These are phyloP conservation scores for Oasisia sp. DNA, from an alignment of 2,888 invertebrate species.

Conservation along the genomic window DNA sequence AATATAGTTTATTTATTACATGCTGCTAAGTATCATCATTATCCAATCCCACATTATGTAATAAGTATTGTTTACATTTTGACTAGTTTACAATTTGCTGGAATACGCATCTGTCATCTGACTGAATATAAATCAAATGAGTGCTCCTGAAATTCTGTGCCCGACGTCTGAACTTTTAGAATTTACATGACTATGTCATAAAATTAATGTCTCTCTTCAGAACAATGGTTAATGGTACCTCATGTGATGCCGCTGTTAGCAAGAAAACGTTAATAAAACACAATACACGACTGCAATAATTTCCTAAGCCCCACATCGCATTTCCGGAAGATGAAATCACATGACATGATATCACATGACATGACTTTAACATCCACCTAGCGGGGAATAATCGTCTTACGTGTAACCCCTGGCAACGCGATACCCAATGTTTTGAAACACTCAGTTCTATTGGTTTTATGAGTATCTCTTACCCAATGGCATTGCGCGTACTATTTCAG, in stretches of 20 bases:
- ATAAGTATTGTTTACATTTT: neutral
- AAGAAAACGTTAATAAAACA: neutral
- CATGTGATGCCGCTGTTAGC: neutral
- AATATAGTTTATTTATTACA: neutral
- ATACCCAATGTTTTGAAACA: neutral
- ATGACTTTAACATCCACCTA: neutral
- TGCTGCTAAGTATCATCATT: neutral
- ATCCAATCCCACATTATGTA: neutral
- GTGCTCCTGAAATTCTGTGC: neutral
- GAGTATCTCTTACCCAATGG: neutral
- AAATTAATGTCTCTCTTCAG: neutral
- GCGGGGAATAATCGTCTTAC: neutral
- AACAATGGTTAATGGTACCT: neutral
- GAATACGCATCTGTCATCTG: too few relatives aligned
- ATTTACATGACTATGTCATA: neutral
- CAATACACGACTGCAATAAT: neutral
- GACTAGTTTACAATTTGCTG: too few relatives aligned
- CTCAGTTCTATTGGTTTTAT: neutral
- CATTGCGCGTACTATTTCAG: neutral
- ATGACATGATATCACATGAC: constrained; percentile 8
- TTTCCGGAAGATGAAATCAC: neutral
- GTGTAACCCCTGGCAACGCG: neutral
- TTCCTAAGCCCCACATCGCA: neutral
- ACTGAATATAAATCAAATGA: too few relatives aligned
- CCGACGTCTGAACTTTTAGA: neutral